phyloP scores from a whole-genome alignment of 2,888 invertebrate genomes.

The Operophtera brumata region DNA sequence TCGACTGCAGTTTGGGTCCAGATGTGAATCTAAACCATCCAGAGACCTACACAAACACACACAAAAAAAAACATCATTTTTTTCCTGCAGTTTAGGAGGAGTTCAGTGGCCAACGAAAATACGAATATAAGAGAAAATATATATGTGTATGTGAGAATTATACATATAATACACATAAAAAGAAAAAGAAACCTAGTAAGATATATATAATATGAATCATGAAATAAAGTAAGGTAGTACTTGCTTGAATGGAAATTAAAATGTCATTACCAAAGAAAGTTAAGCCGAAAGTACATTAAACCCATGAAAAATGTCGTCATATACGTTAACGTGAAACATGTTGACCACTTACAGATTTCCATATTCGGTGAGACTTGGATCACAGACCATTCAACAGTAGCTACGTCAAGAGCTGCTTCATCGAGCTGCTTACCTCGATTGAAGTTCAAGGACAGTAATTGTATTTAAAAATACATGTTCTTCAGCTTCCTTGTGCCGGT shows the following conservation, averaged over 20 bases:
- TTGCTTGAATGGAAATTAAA: slow-evolving; percentile 21
- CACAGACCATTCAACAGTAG: slow-evolving; percentile 24
- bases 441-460: slow-evolving; percentile 71
- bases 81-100: no score
- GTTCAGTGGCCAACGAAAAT: no score
- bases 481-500: slow-evolving; percentile 63
- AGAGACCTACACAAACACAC: no score
- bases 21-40: no score
- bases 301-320: slow-evolving; percentile 31
- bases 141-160: no score
- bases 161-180: no score
- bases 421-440: slow-evolving; percentile 55
- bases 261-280: slow-evolving; percentile 25
- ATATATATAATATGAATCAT: no score
- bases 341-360: slow-evolving; percentile 48
- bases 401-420: slow-evolving; percentile 21
- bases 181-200: no score
- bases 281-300: slow-evolving; percentile 22
- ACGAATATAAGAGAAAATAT: no score
- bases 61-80: no score
- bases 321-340: slow-evolving; percentile 38
- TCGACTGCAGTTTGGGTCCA: no score
- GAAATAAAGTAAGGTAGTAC: neutral
- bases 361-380: slow-evolving; percentile 52
- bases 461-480: slow-evolving; percentile 57